Base-by-base conservation (phyloP, 2,888 invertebrate species). In the Pollenia amentaria region DNA sequence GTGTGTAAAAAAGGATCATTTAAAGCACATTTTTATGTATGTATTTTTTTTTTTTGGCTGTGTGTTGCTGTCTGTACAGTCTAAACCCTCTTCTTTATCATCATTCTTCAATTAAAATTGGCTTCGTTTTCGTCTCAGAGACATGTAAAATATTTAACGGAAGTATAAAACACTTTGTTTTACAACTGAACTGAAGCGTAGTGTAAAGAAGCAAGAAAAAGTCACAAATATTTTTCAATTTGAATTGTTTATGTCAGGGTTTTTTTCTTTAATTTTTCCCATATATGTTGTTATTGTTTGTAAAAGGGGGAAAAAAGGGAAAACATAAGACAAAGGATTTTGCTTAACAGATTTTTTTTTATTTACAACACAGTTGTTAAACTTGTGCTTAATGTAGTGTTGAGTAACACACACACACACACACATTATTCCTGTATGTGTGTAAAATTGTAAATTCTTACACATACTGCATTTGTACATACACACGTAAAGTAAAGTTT, bases 91-190 rank as follows among this genome's bases (percentile, higher is more conserved):
- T 18, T 51, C 18, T 62, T 53, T 29, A n/a, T 48, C 2, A 11
- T 40, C 11, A 40, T 16, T 18, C 48, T 38, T 10, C 53, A 79
- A 46, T 55, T 38, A 57, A 81, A 57, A 60, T 81, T 81, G 62
- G 73, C 73, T 65, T 64, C 38, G 10, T 65, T 65, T 44, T 53
- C 14, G 44, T 64, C n/a, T 62, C 51, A 29, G 29, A 62, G 60
- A 64, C 60, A 60, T 65, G 48, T 4, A 44, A 73, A 65, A 73
- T 48, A 80, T 72, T 65, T 65, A 81, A 73, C n/a, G 55, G 65
- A 65, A 81, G 38, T 16, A 65, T 21, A 73, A 48, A 79, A 65
- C 55, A 65, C 65, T 80, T 69, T 46, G 55, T 46, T 14, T 57
- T 44, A 46, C 80, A 64, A 40, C 64, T 55, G 46, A 65, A 57